Evolutionary conservation across 1,140 invertebrate genomes (phyloP).

Genomic region (Hesperophylax magnus): DNA sequence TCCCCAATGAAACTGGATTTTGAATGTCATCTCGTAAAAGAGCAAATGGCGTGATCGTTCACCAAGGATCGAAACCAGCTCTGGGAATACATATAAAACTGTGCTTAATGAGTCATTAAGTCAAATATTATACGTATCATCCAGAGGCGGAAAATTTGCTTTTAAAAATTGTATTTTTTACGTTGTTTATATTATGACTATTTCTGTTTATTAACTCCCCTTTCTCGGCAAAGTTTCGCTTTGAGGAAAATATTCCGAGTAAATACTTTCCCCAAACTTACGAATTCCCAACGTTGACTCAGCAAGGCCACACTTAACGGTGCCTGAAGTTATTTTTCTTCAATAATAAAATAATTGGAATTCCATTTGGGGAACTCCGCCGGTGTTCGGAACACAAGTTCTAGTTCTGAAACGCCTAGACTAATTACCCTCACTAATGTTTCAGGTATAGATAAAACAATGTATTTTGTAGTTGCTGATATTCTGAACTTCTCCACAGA

Average conservation of each 20-base stretch:
- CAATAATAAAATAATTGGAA: slow-evolving; percentile 15
- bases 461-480: too few species aligned
- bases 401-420: slow-evolving; percentile 1
- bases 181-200: slow-evolving; percentile 6
- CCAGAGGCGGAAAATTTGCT: background rate
- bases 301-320: slow-evolving; percentile 12
- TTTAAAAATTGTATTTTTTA: slow-evolving; percentile 7
- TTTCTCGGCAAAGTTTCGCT: background rate
- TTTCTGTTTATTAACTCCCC: slow-evolving; percentile 18
- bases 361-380: background rate
- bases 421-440: slow-evolving; percentile 10
- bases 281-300: background rate
- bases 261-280: slow-evolving; percentile 4
- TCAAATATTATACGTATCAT: background rate
- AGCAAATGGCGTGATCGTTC: background rate
- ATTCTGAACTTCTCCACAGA: too few species aligned
- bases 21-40: slow-evolving; percentile 5
- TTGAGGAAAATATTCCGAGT: slow-evolving; percentile 6
- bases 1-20: too few species aligned
- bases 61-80: background rate
- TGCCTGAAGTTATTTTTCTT: slow-evolving; percentile 9
- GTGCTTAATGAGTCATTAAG: slow-evolving; percentile 30
- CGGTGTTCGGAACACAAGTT: background rate
- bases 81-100: background rate
- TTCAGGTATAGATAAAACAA: background rate